Base-by-base conservation (phyloP, 2,888 invertebrate species). In the Harpalus rubripes region DNA sequence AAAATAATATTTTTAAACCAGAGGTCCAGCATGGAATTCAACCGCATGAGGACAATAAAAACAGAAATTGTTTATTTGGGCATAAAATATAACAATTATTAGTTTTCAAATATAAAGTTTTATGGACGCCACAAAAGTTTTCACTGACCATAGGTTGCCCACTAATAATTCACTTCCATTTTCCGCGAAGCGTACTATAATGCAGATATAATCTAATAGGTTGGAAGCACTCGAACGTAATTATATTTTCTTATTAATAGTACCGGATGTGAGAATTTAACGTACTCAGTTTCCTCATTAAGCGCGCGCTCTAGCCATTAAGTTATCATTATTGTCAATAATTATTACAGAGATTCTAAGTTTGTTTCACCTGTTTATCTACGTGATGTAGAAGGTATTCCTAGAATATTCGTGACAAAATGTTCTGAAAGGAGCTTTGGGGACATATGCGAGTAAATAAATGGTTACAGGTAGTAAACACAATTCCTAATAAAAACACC, bases 401-500 rank as follows among this genome's bases (percentile, higher is more conserved):
- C 15, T 44, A 74, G 8, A 41, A 16, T 74, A n/a, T 15, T 16
- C 72, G 72, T 74, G 72, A 44, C 44, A 18, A 15, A 7, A 0
- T 7, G 18, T 44, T 52, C 16, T 74, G 44, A 8, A 16, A 8
- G 16, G 8, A 16, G 44, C 72, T 18, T 74, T 16, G 15, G 15
- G 16, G 1, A 12, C 41, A 18, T 16, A 44, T 74, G 72, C 72
- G 18, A 10, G 18, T 74, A 74, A 74, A 18, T 44, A n/a, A 18
- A 18, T 44, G 72, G 52, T 74, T 78, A 58, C 58, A 78, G 32
- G 58, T 78, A 78, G 78, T 58, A 68, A 68, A 56, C 52, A 44
- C 68, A 52, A 26, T 79, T 79, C 61, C 65, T 81, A 81, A 81
- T 81, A 63, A 81, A 68, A 81, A 81, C 52, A 68, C 56, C 81